Conservation (phyloP, 2,797 vertebrate species). For the Pipistrellus pipistrellus region DNA sequence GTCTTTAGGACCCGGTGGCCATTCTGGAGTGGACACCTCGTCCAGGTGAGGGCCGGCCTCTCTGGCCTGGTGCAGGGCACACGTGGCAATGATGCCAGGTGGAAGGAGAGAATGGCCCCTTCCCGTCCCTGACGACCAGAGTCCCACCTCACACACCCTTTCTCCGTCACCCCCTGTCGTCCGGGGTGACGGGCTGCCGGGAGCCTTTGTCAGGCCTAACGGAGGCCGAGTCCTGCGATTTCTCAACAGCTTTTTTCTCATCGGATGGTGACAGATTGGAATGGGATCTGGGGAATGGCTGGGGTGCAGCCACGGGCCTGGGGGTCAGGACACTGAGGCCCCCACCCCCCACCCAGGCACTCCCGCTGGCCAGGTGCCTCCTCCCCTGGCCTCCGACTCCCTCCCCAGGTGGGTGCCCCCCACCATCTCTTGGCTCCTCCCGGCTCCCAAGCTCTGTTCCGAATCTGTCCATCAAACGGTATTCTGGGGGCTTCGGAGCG, state of each 20-base stretch:
- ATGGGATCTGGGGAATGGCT: neutral
- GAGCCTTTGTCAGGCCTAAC: neutral
- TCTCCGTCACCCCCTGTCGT: neutral
- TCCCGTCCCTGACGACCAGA: neutral
- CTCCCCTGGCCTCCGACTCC: neutral
- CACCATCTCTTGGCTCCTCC: constrained; percentile 59
- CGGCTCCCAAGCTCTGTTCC: constrained; percentile 57
- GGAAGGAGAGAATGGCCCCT: neutral
- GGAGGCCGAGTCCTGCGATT: neutral
- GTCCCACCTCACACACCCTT: accelerated
- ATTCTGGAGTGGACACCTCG: neutral
- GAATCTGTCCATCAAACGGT: constrained; percentile 80
- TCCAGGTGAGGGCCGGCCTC: neutral
- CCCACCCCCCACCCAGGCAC: neutral
- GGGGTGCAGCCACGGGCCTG: accelerated
- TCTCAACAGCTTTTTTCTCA: neutral
- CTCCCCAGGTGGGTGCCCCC: constrained; percentile 73
- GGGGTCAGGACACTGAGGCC: neutral
- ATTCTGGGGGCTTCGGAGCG: constrained; percentile 69
- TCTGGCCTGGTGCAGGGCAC: neutral
- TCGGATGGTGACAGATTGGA: neutral
- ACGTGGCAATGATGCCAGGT: accelerated
- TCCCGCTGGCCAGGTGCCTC: neutral
- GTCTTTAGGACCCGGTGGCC: neutral
- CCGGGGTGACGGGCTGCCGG: neutral